Base-by-base conservation (phyloP, 2,113 vertebrate genomes). In the Nothoprocta pentlandii region DNA sequence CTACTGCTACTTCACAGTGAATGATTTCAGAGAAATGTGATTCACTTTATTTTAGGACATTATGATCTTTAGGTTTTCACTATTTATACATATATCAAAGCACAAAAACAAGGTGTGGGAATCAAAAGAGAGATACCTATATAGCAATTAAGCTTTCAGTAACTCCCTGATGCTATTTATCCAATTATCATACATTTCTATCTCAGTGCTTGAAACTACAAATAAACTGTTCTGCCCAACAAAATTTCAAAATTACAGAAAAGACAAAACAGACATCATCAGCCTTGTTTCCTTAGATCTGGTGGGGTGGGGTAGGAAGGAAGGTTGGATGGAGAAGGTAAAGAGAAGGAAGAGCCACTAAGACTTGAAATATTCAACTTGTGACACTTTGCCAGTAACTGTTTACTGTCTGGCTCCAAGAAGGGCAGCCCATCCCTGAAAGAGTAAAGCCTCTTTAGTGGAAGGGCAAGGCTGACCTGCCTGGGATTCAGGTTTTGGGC, bases 51-150 rank as follows among this genome's bases (percentile, higher is more conserved):
- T 90, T 94, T 79, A 80, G 62, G 26, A 85, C 53, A 80, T 2
- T 36, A 16, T 44, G 20, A 82, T 79, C 12, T 81, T 85, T 8
- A 70, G 8, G 30, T 44, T 86, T 70, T 80, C 54, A 44, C 41
- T 86, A 12, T 89, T 67, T 47, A 19, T 20, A 39, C 36, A 47
- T 47, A 47, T 82, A 44, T 69, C 62, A 87, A 58, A 44, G 41
- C 82, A 85, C 21, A 32, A 30, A 91, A 95, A 73, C 42, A 85
- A 69, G 41, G 69, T 9, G 67, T 3, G 5, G 59, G 32, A 86
- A 56, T 92, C 68, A 90, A 90, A 68, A 9, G 34, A 91, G 93
- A 81, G n/a, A 63, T 28, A 71, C 14, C 16, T 32, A 71, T 34
- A 34, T 22, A 78, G n/a, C 9, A 75, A 32, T 64, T 66, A 47